Conservation (phyloP, 1,140 invertebrate species). For the Aphaenogaster floridana region DNA sequence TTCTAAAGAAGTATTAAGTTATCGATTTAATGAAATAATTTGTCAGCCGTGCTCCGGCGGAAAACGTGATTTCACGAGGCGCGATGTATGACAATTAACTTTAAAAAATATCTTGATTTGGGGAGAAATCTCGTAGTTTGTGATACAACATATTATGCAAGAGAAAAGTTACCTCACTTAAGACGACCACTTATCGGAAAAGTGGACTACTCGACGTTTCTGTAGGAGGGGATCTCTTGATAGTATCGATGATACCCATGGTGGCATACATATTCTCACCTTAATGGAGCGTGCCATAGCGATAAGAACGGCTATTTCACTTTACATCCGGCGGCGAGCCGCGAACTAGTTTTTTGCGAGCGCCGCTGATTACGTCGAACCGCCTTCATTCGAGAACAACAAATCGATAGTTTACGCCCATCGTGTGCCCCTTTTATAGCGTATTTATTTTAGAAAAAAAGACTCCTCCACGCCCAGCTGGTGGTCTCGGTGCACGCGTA, state of each 20-base stretch:
- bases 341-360: conserved; percentile 34
- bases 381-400: conserved; percentile 52
- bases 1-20: not conserved
- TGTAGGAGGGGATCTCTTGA: not conserved
- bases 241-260: conserved; percentile 5
- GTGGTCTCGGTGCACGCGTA: conserved; percentile 1
- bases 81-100: not conserved
- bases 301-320: conserved; percentile 42
- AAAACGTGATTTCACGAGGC: not conserved
- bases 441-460: conserved; percentile 50
- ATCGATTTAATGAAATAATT: conserved; percentile 11
- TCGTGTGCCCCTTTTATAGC: conserved; percentile 43
- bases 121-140: not conserved
- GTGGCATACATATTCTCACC: conserved; percentile 36
- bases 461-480: not conserved
- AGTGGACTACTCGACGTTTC: conserved; percentile 4
- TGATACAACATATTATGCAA: not conserved
- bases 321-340: conserved; percentile 22
- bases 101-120: not conserved
- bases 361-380: conserved; percentile 49
- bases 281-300: conserved; percentile 24
- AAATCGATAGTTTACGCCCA: conserved; percentile 61
- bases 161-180: conserved; percentile 4
- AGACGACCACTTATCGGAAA: conserved; percentile 49
- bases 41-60: not conserved